phyloP scores from a whole-genome alignment of 1,140 invertebrate genomes.

The Thereuonema tuberculata region DNA sequence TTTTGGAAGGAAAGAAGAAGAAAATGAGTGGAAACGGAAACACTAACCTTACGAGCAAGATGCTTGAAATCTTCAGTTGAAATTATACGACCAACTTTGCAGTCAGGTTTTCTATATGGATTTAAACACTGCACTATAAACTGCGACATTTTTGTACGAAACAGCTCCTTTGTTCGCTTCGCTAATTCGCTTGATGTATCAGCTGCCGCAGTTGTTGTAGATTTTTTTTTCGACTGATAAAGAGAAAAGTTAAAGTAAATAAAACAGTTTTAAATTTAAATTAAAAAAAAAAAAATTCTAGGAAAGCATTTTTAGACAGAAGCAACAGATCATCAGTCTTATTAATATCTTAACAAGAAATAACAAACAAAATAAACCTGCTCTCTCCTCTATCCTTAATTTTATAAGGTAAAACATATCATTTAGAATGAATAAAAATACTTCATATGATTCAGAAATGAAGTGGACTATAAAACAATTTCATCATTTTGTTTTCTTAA shows the following conservation, averaged over 20 bases:
- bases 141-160: slow-evolving; percentile 72
- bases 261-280: background rate
- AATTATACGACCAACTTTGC: slow-evolving; percentile 67
- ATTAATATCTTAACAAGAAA: no score
- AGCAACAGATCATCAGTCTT: no score
- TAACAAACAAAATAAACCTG: no score
- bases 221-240: slow-evolving; percentile 5
- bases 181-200: slow-evolving; percentile 37
- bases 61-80: slow-evolving; percentile 91
- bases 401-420: no score
- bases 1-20: no score
- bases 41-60: slow-evolving; percentile 78
- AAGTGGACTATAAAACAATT: no score
- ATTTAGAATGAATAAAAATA: no score
- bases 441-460: no score
- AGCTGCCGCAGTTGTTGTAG: slow-evolving; percentile 30
- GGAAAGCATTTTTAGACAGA: no score
- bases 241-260: background rate
- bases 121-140: slow-evolving; percentile 81
- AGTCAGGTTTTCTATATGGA: slow-evolving; percentile 71
- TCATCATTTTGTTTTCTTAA: no score
- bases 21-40: background rate
- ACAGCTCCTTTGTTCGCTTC: slow-evolving; percentile 67
- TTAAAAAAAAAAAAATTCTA: background rate
- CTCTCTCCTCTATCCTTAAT: no score